Evolutionary conservation across 2,797 vertebrate species (phyloP).

Genomic region (Sylvia borin): DNA sequence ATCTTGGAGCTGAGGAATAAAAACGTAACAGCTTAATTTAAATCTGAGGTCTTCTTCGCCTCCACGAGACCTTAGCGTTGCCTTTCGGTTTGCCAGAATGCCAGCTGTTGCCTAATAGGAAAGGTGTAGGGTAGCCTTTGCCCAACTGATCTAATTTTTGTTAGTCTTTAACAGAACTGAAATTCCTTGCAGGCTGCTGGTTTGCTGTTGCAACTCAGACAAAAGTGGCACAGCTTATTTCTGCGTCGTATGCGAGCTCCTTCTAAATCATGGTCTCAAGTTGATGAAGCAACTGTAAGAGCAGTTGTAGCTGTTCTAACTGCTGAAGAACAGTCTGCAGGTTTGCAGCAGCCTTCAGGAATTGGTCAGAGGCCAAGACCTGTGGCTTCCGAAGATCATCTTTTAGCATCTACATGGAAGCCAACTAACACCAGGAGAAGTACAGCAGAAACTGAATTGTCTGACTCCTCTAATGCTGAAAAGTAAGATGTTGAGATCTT

Average conservation of each 20-base stretch:
- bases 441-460: slow-evolving; percentile 70
- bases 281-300: slow-evolving; percentile 85
- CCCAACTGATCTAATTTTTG: not conserved
- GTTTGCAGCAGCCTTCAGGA: slow-evolving; percentile 92
- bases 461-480: slow-evolving; percentile 68
- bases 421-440: slow-evolving; percentile 70
- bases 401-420: slow-evolving; percentile 72
- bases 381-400: slow-evolving; percentile 79
- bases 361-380: slow-evolving; percentile 91
- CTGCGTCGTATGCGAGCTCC: slow-evolving; percentile 86
- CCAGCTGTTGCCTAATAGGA: not conserved
- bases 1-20: not conserved
- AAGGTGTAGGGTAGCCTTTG: fast-evolving
- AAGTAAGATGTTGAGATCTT: slow-evolving; percentile 69
- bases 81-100: not conserved
- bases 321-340: slow-evolving; percentile 85
- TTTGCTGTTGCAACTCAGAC: slow-evolving; percentile 86
- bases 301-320: slow-evolving; percentile 85
- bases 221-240: slow-evolving; percentile 95
- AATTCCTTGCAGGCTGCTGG: slow-evolving; percentile 82
- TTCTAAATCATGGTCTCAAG: slow-evolving; percentile 87
- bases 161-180: not conserved
- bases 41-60: fast-evolving
- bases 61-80: fast-evolving
- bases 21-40: not conserved